These are phyloP conservation scores for Hylia prasina DNA, from an alignment of 2,113 vertebrate genomes.

Conservation along the genomic window DNA sequence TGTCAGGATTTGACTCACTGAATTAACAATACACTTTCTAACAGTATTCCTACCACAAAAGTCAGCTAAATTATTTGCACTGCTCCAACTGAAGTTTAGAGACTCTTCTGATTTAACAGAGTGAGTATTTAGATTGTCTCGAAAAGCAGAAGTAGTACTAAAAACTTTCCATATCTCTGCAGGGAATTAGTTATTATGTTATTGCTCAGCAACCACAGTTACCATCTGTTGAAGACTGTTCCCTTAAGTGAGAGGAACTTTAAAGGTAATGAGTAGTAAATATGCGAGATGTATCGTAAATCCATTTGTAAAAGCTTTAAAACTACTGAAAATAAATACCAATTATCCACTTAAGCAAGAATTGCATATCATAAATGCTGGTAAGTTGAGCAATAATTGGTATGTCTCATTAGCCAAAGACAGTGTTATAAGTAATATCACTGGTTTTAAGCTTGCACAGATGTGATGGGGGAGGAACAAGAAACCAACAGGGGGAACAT, in stretches of 20 bases:
- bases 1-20: neutral
- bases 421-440: neutral
- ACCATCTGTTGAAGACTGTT: neutral
- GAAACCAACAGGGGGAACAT: neutral
- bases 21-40: neutral
- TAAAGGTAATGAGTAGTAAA: neutral
- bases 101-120: neutral
- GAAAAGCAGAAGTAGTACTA: neutral
- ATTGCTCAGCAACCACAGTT: neutral
- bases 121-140: neutral
- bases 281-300: rapidly evolving
- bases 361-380: rapidly evolving
- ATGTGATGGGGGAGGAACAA: neutral
- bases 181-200: neutral
- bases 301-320: neutral
- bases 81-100: neutral
- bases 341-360: neutral
- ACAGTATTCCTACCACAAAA: neutral
- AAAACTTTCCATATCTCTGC: neutral
- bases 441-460: neutral
- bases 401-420: neutral
- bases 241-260: neutral
- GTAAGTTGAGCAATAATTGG: neutral
- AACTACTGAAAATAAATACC: neutral
- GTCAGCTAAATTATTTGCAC: neutral